Conservation (phyloP, 2,113 vertebrate genomes). For the Burhinus oedicnemus region DNA sequence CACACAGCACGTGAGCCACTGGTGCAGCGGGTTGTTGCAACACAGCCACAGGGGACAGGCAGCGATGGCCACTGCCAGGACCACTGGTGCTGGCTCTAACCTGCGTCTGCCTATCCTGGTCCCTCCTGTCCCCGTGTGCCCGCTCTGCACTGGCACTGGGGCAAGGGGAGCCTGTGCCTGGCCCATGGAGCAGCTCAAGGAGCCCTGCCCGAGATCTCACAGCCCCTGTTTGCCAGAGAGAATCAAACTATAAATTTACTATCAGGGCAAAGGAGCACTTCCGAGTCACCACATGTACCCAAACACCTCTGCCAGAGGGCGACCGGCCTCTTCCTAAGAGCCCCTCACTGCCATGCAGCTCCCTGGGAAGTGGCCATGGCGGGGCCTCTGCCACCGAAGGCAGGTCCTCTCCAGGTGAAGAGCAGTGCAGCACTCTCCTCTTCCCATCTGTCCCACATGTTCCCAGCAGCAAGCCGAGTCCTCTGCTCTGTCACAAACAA, state of each 20-base stretch:
- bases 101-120: background rate
- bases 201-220: background rate
- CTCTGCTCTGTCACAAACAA: conserved; percentile 34
- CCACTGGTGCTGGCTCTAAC: background rate
- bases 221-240: background rate
- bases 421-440: background rate
- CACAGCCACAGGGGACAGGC: background rate
- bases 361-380: background rate
- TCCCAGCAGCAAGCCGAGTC: background rate
- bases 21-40: accelerated
- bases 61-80: background rate
- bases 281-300: accelerated
- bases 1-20: accelerated
- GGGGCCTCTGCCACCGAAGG: background rate
- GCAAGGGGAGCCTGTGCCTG: background rate
- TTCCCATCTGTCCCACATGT: accelerated
- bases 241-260: background rate
- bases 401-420: background rate
- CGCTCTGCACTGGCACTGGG: background rate
- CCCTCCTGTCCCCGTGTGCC: background rate
- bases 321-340: background rate
- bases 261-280: accelerated
- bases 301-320: background rate
- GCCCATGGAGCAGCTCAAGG: background rate
- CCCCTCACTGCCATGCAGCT: background rate